These are phyloP conservation scores for Bos javanicus DNA, from an alignment of 2,113 vertebrate genomes.

Conservation along the genomic window DNA sequence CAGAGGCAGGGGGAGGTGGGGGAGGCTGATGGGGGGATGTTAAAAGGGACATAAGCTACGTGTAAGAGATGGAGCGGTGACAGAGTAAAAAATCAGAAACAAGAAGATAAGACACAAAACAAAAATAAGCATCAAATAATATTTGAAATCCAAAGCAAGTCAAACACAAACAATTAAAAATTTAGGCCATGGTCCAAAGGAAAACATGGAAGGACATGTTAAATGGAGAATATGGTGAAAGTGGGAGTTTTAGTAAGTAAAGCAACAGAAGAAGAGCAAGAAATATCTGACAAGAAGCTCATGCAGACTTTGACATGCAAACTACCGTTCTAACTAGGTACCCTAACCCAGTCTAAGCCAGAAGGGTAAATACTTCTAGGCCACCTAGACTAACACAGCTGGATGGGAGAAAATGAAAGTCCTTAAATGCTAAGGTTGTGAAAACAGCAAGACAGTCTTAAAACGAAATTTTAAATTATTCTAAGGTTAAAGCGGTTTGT, in stretches of 20 bases:
- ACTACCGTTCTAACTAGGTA: constrained; percentile 36
- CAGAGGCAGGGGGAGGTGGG: constrained; percentile 94
- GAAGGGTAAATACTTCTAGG: constrained; percentile 50
- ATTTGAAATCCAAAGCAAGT: constrained; percentile 77
- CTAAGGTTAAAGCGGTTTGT: not conserved
- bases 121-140: constrained; percentile 93
- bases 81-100: constrained; percentile 87
- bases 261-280: constrained; percentile 67
- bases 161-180: constrained; percentile 80
- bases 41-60: constrained; percentile 99
- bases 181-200: constrained; percentile 78
- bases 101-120: constrained; percentile 88
- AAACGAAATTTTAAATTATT: not conserved
- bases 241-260: constrained; percentile 70
- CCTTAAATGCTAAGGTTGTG: constrained; percentile 66
- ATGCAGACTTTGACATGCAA: constrained; percentile 83
- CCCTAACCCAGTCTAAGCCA: constrained; percentile 53
- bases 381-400: constrained; percentile 72
- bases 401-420: constrained; percentile 63
- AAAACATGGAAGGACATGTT: constrained; percentile 68
- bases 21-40: constrained; percentile 97
- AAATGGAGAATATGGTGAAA: constrained; percentile 73
- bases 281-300: constrained; percentile 76
- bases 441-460: constrained; percentile 68
- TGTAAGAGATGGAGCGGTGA: constrained; percentile 87